Conservation (phyloP, 2,113 vertebrate genomes). For the Pithys albifrons region DNA sequence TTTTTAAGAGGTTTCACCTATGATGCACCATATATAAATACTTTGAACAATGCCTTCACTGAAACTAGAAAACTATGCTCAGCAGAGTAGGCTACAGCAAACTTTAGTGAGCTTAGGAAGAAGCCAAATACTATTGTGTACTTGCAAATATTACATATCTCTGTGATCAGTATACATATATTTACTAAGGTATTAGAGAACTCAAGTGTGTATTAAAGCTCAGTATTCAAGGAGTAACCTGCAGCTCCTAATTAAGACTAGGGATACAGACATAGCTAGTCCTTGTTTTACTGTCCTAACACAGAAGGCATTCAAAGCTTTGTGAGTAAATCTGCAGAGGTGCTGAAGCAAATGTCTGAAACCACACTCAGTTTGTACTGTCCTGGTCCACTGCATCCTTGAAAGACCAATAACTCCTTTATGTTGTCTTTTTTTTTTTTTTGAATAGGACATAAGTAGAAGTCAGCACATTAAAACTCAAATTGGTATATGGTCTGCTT, state of each 20-base stretch:
- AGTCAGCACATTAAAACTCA: neutral
- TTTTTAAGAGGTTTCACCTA: neutral
- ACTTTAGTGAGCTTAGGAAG: neutral
- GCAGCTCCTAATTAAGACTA: neutral
- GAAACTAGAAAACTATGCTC: neutral
- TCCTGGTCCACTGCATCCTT: neutral
- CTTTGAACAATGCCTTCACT: neutral
- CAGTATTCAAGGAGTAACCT: neutral
- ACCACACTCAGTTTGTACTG: neutral
- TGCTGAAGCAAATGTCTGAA: neutral
- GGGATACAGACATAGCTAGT: neutral
- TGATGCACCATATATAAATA: neutral
- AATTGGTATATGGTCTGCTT: neutral
- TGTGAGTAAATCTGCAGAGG: neutral
- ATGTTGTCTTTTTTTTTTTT: too few relatives aligned
- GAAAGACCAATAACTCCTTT: neutral
- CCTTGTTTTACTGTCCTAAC: neutral
- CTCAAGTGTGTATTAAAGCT: neutral
- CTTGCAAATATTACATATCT: neutral
- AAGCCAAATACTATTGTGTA: neutral
- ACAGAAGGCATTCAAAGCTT: neutral
- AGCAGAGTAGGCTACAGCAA: neutral
- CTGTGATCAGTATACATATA: neutral
- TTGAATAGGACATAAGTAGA: neutral
- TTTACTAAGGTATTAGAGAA: neutral